These are phyloP conservation scores for Bhutanitis thaidina DNA, from an alignment of 2,888 invertebrate genomes.

Conservation along the genomic window DNA sequence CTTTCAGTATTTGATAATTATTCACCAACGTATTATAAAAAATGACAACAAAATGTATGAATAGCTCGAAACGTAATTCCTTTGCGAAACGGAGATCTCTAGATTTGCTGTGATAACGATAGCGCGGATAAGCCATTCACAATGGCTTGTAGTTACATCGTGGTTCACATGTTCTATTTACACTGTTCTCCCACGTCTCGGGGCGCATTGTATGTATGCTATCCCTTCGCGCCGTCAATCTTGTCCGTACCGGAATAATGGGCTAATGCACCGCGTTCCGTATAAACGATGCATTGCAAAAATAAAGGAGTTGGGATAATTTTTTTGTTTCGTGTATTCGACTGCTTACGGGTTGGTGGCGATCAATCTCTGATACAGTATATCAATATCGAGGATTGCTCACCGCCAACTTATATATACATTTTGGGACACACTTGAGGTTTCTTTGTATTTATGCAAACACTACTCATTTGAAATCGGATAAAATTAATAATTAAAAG, in stretches of 20 bases:
- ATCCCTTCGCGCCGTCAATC: slow-evolving; percentile 54
- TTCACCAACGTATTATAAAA: neutral
- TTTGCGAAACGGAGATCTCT: slow-evolving; percentile 7
- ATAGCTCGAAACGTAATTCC: neutral
- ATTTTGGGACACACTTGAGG: too few species aligned
- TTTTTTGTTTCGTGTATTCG: too few species aligned
- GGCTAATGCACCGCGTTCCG: slow-evolving; percentile 34
- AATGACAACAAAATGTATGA: neutral
- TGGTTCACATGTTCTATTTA: slow-evolving; percentile 70
- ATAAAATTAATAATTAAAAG: too few species aligned
- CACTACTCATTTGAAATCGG: too few species aligned
- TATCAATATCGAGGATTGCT: too few species aligned
- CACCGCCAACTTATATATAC: too few species aligned
- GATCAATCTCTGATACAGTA: too few species aligned
- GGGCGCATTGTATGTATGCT: slow-evolving; percentile 38
- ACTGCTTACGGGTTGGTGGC: too few species aligned
- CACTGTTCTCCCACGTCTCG: slow-evolving; percentile 55
- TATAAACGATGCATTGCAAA: slow-evolving; percentile 22
- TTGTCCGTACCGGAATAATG: slow-evolving; percentile 49
- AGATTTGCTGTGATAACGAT: slow-evolving; percentile 6
- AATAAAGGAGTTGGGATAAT: too few species aligned
- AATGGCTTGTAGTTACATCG: slow-evolving; percentile 20
- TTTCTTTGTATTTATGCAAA: too few species aligned
- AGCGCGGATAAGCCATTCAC: slow-evolving; percentile 6
- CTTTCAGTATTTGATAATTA: too few species aligned